Evolutionary conservation across 1,140 invertebrate genomes (phyloP).

Genomic region (Charaxes varanes): DNA sequence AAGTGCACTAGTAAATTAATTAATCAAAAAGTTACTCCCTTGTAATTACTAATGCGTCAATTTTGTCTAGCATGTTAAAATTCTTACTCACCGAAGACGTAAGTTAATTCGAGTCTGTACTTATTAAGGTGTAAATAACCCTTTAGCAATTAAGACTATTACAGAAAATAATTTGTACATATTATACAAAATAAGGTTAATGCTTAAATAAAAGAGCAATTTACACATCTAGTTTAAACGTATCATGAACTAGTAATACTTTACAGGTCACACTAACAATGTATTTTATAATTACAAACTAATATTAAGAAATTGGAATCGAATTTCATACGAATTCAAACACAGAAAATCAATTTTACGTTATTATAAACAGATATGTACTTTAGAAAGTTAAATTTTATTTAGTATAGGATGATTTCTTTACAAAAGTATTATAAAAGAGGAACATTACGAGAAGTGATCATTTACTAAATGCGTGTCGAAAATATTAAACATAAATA

Average conservation of each 20-base stretch:
- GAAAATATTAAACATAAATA: slow-evolving; percentile 3
- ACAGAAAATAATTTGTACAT: slow-evolving; percentile 11
- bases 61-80: too few relatives aligned
- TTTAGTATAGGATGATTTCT: slow-evolving; percentile 20
- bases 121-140: too few relatives aligned
- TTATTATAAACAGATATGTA: slow-evolving; percentile 60
- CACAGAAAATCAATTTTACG: slow-evolving; percentile 42
- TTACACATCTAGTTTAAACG: slow-evolving; percentile 16
- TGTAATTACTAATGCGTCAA: too few relatives aligned
- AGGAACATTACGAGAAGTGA: neutral
- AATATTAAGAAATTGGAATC: slow-evolving; percentile 25
- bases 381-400: slow-evolving; percentile 42
- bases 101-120: too few relatives aligned
- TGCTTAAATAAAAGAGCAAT: slow-evolving; percentile 4
- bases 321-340: slow-evolving; percentile 30
- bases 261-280: slow-evolving; percentile 34
- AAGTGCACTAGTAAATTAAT: too few relatives aligned
- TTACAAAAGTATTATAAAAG: slow-evolving; percentile 23
- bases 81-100: too few relatives aligned
- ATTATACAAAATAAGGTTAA: neutral
- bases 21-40: too few relatives aligned
- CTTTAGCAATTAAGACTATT: slow-evolving; percentile 18
- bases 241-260: slow-evolving; percentile 49
- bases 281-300: slow-evolving; percentile 29
- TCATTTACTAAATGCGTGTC: slow-evolving; percentile 6